Percentiles rank a stretch among this genome's conserved stretches.
Evolutionary conservation across 2,888 invertebrate genomes (phyloP).

Genomic region (Brassicogethes aeneus): DNA sequence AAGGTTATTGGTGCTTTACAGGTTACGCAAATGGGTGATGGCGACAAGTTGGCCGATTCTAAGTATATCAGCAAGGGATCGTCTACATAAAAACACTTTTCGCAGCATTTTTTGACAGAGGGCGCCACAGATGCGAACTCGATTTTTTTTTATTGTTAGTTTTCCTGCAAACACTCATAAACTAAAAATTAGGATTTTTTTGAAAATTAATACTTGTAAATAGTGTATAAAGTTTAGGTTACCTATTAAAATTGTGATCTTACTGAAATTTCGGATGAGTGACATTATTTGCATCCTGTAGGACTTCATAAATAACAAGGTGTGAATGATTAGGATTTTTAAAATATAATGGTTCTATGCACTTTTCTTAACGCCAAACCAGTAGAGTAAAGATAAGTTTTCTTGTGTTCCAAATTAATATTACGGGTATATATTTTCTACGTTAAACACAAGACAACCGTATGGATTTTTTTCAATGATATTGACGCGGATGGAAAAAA

Average conservation of each 20-base stretch:
- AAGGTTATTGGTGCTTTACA: constrained; percentile 42
- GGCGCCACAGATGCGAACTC: too few species aligned
- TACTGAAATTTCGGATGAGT: background rate
- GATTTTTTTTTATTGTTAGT: too few species aligned
- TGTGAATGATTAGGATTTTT: constrained; percentile 3
- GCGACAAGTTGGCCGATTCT: constrained; percentile 43
- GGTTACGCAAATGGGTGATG: constrained; percentile 40
- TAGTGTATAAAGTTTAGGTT: background rate
- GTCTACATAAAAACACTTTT: constrained; percentile 30
- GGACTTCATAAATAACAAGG: background rate
- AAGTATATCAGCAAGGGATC: constrained; percentile 41
- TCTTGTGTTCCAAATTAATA: background rate
- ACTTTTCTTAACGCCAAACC: background rate
- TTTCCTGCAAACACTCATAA: too few species aligned
- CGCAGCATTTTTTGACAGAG: too few species aligned
- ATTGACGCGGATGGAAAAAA: background rate
- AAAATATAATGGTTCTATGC: background rate
- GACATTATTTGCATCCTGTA: background rate
- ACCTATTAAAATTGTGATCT: background rate
- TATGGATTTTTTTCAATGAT: too few species aligned
- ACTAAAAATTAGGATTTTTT: background rate
- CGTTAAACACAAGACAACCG: background rate
- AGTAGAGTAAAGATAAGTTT: background rate
- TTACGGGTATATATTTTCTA: constrained; percentile 1
- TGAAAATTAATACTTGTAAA: background rate